These are phyloP conservation scores for Marcusenius ussheri DNA, from an alignment of 2,113 vertebrate species.

Conservation along the genomic window DNA sequence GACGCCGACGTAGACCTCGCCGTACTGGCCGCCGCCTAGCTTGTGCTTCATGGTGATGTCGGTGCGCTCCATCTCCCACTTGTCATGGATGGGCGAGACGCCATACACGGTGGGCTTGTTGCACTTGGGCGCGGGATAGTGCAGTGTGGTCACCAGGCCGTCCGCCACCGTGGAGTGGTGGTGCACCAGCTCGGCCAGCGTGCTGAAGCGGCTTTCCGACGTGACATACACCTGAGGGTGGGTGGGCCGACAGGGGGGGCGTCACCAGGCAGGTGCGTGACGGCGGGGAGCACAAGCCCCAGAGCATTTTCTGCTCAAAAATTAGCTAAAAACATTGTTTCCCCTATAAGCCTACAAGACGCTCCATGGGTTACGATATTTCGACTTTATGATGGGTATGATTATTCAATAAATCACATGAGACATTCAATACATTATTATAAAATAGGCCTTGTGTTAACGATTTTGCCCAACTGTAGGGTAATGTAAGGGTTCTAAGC, in stretches of 20 bases:
- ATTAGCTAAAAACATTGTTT: not conserved
- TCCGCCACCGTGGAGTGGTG: conserved; percentile 97
- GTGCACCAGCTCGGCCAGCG: conserved; percentile 92
- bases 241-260: not conserved
- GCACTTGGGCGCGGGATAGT: conserved; percentile 97
- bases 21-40: conserved; percentile 94
- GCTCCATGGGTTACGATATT: not conserved
- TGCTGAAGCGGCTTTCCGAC: conserved; percentile 92
- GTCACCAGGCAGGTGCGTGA: not conserved
- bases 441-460: too few species aligned
- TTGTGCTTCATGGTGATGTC: conserved; percentile 99
- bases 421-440: too few species aligned
- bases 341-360: not conserved
- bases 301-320: not conserved
- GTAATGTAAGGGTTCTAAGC: too few species aligned
- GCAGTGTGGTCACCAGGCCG: conserved; percentile 91
- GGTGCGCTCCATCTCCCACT: conserved; percentile 99
- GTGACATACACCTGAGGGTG: conserved; percentile 84
- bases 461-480: too few species aligned
- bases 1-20: conserved; percentile 93
- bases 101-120: conserved; percentile 98
- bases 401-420: too few species aligned
- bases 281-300: not conserved
- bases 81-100: conserved; percentile 98
- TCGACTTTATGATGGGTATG: too few species aligned